phyloP scores from a whole-genome alignment of 2,113 vertebrate species.

The Bos taurus region ARS-UCD2.0 NC_037357.1:88518501-88519000 shows the following conservation, averaged over 20 bases:
- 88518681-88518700: background rate
- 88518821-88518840: background rate
- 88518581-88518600: background rate
- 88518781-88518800: background rate
- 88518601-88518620: background rate
- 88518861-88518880: background rate
- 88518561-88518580: background rate
- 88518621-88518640: background rate
- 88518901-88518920: background rate
- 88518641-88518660: background rate
- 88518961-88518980: background rate
- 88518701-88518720: background rate
- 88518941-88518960: background rate
- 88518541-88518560: background rate
- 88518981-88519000: background rate
- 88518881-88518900: background rate
- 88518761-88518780: background rate
- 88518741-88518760: background rate
- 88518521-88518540: background rate
- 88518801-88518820: background rate
- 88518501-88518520: background rate
- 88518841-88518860: background rate
- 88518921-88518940: background rate
- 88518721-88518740: background rate
- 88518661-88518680: background rate